Conservation (phyloP, 2,888 invertebrate species). For the Hyposoter didymator region DNA sequence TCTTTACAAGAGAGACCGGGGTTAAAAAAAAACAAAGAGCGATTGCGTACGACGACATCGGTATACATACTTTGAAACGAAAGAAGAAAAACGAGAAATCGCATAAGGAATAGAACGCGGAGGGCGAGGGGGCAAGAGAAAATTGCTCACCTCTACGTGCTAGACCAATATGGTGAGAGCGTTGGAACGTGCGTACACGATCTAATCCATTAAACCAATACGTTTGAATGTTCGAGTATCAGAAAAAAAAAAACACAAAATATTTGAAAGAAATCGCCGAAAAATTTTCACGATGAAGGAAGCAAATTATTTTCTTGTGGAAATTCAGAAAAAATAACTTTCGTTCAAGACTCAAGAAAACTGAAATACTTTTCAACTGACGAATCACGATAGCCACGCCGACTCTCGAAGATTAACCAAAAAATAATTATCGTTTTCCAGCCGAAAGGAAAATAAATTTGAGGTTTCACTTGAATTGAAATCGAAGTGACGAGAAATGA, state of each 20-base stretch:
- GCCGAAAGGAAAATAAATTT: not conserved
- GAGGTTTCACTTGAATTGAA: not conserved
- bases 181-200: constrained; percentile 15
- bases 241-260: not conserved
- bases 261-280: not conserved
- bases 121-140: not conserved
- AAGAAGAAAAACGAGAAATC: constrained; percentile 42
- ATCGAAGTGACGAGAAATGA: not conserved
- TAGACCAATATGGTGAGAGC: constrained; percentile 20
- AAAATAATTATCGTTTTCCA: not conserved
- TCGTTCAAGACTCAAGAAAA: not conserved
- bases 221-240: not conserved
- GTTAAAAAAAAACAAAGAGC: not conserved
- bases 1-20: constrained; percentile 27
- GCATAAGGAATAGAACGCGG: constrained; percentile 37
- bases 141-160: not conserved
- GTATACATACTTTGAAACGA: constrained; percentile 17
- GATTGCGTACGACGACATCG: constrained; percentile 25
- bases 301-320: not conserved
- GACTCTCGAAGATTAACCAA: not conserved
- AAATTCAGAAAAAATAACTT: not conserved
- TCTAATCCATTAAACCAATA: constrained; percentile 15
- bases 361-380: not conserved
- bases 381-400: not conserved
- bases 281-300: not conserved